These are phyloP conservation scores for Hirtodrosophila alboralis DNA, from an alignment of 2,888 invertebrate species.

Conservation along the genomic window DNA sequence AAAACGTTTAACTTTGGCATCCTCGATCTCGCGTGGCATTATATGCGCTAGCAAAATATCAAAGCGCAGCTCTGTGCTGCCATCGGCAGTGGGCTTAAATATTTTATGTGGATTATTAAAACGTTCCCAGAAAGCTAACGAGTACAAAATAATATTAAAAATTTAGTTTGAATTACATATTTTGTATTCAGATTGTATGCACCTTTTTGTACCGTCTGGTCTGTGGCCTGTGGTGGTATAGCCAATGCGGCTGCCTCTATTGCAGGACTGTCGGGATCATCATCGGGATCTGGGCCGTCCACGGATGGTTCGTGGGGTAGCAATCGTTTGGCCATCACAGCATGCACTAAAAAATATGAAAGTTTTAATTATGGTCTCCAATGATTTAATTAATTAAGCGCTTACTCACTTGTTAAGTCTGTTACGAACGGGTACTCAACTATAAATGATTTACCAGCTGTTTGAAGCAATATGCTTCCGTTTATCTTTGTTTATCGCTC, in stretches of 20 bases:
- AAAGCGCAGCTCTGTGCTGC: constrained; percentile 83
- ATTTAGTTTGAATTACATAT: not conserved
- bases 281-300: constrained; percentile 71
- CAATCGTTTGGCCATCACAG: constrained; percentile 81
- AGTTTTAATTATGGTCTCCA: constrained; percentile 4
- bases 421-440: constrained; percentile 5
- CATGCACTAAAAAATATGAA: constrained; percentile 72
- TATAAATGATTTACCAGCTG: constrained; percentile 20
- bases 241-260: constrained; percentile 81
- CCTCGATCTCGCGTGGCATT: constrained; percentile 86
- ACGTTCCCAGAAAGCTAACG: constrained; percentile 82
- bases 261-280: constrained; percentile 82
- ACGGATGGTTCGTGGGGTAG: constrained; percentile 68
- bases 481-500: constrained; percentile 15
- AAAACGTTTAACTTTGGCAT: constrained; percentile 86
- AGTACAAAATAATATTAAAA: not conserved
- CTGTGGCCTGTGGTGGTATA: constrained; percentile 64
- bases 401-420: constrained; percentile 29
- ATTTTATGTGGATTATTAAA: constrained; percentile 35
- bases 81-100: constrained; percentile 74
- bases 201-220: constrained; percentile 73
- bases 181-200: not conserved
- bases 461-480: constrained; percentile 3
- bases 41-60: constrained; percentile 89
- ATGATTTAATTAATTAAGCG: not conserved